These are phyloP conservation scores for Gnatocerus cornutus DNA, from an alignment of 2,888 invertebrate species.

Conservation along the genomic window DNA sequence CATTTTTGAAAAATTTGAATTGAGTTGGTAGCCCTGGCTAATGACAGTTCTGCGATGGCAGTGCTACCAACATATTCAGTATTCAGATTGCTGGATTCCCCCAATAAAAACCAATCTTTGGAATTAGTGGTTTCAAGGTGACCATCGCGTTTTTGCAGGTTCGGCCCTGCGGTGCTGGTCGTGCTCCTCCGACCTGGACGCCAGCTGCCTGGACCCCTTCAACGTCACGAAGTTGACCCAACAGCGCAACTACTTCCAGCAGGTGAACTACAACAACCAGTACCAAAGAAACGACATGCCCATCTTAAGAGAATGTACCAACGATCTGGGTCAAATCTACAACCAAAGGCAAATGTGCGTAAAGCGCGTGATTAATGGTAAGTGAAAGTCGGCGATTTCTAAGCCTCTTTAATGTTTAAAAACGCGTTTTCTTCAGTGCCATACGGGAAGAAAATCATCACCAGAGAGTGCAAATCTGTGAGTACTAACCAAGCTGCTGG, in stretches of 20 bases:
- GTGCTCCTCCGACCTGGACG: slow-evolving; percentile 82
- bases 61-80: too few species aligned
- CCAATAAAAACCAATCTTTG: too few species aligned
- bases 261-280: slow-evolving; percentile 38
- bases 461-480: slow-evolving; percentile 77
- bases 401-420: neutral
- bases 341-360: slow-evolving; percentile 44
- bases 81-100: too few species aligned
- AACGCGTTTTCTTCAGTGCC: slow-evolving; percentile 69
- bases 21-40: too few species aligned
- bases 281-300: slow-evolving; percentile 44
- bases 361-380: slow-evolving; percentile 44
- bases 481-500: slow-evolving; percentile 73
- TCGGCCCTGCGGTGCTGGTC: slow-evolving; percentile 83
- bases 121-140: neutral
- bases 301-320: slow-evolving; percentile 34
- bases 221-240: slow-evolving; percentile 71
- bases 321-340: slow-evolving; percentile 39
- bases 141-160: slow-evolving; percentile 67
- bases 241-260: slow-evolving; percentile 52
- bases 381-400: slow-evolving; percentile 25
- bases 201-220: slow-evolving; percentile 83
- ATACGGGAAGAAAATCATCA: slow-evolving; percentile 72
- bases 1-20: too few species aligned
- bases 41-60: too few species aligned